These are phyloP conservation scores for Sminthopsis crassicaudata DNA, from an alignment of 2,113 vertebrate genomes.

Conservation along the genomic window DNA sequence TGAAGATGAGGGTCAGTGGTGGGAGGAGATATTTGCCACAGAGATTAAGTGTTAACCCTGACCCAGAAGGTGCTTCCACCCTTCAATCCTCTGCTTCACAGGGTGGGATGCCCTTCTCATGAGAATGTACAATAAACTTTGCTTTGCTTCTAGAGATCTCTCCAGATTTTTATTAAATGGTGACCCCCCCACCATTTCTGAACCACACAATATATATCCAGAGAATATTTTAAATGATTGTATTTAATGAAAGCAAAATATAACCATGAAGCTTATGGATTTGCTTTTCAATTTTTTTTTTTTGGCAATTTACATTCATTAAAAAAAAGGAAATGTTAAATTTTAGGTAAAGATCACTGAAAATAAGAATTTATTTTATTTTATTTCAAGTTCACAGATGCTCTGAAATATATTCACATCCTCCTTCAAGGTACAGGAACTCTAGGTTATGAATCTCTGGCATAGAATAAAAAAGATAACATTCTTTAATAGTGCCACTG, in stretches of 20 bases:
- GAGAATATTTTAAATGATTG: background rate
- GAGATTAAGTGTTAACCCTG: no score
- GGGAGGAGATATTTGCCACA: no score
- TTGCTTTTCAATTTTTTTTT: background rate
- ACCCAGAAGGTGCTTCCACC: no score
- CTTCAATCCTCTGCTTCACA: no score
- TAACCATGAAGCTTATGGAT: background rate
- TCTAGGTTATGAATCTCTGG: background rate
- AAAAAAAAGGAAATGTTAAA: background rate
- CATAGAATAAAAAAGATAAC: background rate
- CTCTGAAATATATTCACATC: background rate
- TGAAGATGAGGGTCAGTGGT: no score
- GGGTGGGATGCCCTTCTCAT: no score
- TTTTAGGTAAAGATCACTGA: background rate
- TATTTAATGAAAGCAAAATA: background rate
- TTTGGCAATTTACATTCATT: background rate
- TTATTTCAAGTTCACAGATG: background rate
- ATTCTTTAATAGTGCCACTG: background rate
- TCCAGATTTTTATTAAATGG: no score
- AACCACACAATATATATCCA: no score
- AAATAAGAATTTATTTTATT: background rate
- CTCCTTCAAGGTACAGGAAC: background rate
- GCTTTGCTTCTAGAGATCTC: no score
- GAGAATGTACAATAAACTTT: no score
- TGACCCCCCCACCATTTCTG: no score